Evolutionary conservation across 2,113 vertebrate genomes (phyloP).

Genomic region (Peucedramus taeniatus): DNA sequence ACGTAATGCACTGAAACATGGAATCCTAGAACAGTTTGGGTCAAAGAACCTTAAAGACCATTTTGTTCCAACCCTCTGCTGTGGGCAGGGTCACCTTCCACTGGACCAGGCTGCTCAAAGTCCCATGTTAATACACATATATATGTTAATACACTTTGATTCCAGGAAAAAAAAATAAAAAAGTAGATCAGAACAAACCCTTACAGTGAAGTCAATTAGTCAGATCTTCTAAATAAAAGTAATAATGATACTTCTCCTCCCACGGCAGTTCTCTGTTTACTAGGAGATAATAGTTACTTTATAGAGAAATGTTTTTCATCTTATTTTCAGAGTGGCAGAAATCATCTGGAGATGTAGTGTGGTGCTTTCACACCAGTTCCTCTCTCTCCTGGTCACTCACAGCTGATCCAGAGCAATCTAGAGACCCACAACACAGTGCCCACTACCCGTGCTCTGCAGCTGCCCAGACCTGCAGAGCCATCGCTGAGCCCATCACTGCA

Average conservation of each 20-base stretch:
- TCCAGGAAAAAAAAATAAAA: not conserved
- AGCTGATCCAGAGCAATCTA: not conserved
- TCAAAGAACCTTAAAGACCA: not conserved
- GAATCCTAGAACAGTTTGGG: not conserved
- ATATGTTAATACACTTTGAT: not conserved
- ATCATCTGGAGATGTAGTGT: not conserved
- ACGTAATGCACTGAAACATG: not conserved
- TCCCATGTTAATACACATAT: not conserved
- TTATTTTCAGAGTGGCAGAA: not conserved
- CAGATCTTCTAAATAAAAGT: not conserved
- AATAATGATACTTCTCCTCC: not conserved
- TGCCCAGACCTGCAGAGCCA: not conserved
- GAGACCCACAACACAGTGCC: fast-evolving
- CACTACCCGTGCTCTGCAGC: fast-evolving
- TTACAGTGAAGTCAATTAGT: not conserved
- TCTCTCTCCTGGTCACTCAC: not conserved
- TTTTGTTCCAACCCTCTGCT: not conserved
- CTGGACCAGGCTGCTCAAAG: not conserved
- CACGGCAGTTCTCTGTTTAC: not conserved
- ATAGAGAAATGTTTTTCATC: not conserved
- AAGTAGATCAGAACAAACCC: not conserved
- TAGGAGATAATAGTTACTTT: not conserved
- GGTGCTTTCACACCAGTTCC: not conserved
- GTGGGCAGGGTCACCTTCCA: not conserved
- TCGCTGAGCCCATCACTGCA: fast-evolving